Percentiles rank a stretch among this genome's conserved stretches.
Evolutionary conservation across 2,113 vertebrate genomes (phyloP).

Genomic region (Oncorhynchus keta): DNA sequence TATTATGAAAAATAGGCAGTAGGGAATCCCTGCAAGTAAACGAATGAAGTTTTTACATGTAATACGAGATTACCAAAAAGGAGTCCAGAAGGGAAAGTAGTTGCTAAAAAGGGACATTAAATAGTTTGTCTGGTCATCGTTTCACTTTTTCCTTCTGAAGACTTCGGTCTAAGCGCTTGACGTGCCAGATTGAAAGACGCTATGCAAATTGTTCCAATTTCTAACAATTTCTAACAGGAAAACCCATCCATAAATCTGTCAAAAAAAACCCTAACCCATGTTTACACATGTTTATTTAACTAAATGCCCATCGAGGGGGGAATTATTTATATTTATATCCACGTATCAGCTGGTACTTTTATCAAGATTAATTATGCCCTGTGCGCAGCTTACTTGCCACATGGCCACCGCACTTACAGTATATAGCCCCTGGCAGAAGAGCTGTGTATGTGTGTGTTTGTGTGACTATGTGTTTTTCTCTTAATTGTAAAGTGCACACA

Average conservation of each 20-base stretch:
- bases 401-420: neutral
- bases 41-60: too few species aligned
- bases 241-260: constrained; percentile 36
- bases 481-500: constrained; percentile 6
- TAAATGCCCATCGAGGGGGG: constrained; percentile 18
- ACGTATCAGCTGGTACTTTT: constrained; percentile 19
- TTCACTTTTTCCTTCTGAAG: neutral
- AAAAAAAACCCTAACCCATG: constrained; percentile 29
- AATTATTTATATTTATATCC: constrained; percentile 28
- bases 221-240: neutral
- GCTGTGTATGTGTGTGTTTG: neutral
- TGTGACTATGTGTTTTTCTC: neutral
- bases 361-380: constrained; percentile 34
- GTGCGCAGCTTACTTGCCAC: constrained; percentile 22
- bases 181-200: neutral
- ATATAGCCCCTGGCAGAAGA: constrained; percentile 5
- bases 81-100: neutral
- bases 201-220: neutral
- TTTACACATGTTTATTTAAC: constrained; percentile 42
- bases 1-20: too few species aligned
- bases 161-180: neutral
- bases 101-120: neutral
- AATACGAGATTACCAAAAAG: too few species aligned
- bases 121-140: neutral
- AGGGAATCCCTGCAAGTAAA: too few species aligned